Evolutionary conservation across 2,888 invertebrate species (phyloP).

Genomic region (Polydrusus pterygomalis): DNA sequence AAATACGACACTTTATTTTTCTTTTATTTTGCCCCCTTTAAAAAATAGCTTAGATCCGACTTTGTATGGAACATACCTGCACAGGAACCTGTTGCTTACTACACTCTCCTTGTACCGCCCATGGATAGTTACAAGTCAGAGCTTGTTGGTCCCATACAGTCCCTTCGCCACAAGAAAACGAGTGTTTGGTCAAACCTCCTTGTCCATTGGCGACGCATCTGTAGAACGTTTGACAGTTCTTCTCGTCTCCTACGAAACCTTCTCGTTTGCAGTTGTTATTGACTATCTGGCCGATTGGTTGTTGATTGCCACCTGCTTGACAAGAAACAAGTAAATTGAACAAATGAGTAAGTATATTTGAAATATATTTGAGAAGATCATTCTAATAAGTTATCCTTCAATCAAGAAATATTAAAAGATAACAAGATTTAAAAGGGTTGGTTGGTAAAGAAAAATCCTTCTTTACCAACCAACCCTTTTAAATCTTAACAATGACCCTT

Average conservation of each 20-base stretch:
- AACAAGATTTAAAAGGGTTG: too few relatives aligned
- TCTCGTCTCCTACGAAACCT: conserved; percentile 83
- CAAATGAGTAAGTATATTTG: background rate
- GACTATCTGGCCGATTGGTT: conserved; percentile 50
- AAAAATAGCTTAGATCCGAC: too few relatives aligned
- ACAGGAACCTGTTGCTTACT: conserved; percentile 8
- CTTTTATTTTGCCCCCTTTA: too few relatives aligned
- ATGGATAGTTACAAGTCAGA: conserved; percentile 83
- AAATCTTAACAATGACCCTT: too few relatives aligned
- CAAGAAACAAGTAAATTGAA: background rate
- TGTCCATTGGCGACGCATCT: conserved; percentile 81
- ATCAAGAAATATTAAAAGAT: too few relatives aligned
- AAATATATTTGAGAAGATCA: too few relatives aligned
- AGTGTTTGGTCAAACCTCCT: conserved; percentile 78
- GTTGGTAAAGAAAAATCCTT: too few relatives aligned
- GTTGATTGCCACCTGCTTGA: conserved; percentile 9
- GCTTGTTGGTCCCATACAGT: conserved; percentile 85
- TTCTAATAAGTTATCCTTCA: too few relatives aligned
- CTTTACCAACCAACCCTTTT: too few relatives aligned
- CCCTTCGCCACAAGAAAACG: conserved; percentile 83
- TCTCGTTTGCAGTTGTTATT: conserved; percentile 72
- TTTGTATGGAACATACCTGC: conserved; percentile 20
- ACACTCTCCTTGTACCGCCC: conserved; percentile 72
- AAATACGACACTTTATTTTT: too few relatives aligned
- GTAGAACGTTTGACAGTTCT: conserved; percentile 84